Conservation (phyloP, 2,113 vertebrate genomes). For the Elaphurus davidianus region DNA sequence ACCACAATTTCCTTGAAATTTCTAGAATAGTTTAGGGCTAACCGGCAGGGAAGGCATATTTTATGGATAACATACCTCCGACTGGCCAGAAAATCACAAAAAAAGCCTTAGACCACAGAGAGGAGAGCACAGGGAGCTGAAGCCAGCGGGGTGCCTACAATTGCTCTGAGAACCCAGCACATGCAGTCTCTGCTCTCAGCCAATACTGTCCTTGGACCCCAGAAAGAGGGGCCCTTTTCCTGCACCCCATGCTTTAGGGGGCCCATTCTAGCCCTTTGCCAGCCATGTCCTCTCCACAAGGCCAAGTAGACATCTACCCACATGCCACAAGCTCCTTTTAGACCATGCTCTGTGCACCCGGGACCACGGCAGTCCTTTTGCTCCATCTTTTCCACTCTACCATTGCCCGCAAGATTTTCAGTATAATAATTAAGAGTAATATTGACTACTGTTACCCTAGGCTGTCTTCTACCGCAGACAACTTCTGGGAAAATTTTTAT, state of each 20-base stretch:
- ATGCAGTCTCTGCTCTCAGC: not conserved
- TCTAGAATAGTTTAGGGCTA: conserved; percentile 44
- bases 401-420: not conserved
- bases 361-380: not conserved
- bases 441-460: not conserved
- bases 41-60: conserved; percentile 1
- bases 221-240: not conserved
- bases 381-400: not conserved
- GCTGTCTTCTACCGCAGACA: not conserved
- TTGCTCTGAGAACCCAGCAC: not conserved
- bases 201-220: not conserved
- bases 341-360: not conserved
- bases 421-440: not conserved
- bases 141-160: not conserved
- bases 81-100: not conserved
- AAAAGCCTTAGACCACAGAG: not conserved
- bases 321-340: not conserved
- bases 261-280: not conserved
- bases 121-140: not conserved
- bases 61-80: conserved; percentile 36
- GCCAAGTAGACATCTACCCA: not conserved
- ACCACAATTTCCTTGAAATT: conserved; percentile 42
- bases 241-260: not conserved
- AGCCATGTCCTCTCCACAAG: not conserved
- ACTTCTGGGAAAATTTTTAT: conserved; percentile 15